Percentiles rank a stretch among this genome's conserved stretches.
These are phyloP conservation scores for Carduelis carduelis DNA, from an alignment of 2,797 vertebrate species.

Conservation along the genomic window DNA sequence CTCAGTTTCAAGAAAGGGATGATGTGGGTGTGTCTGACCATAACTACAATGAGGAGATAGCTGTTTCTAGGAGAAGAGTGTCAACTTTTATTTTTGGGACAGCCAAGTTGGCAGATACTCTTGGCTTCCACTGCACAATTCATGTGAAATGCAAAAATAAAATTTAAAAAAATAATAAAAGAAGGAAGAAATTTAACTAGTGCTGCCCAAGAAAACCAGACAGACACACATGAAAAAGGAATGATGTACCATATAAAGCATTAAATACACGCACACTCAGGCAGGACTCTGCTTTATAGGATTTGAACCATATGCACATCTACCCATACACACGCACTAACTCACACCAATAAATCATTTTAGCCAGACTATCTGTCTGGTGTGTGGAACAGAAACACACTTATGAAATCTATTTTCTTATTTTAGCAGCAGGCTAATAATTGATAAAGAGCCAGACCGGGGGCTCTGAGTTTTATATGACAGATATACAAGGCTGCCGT, in stretches of 20 bases:
- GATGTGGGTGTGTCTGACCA: conserved; percentile 40
- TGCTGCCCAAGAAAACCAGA: conserved; percentile 48
- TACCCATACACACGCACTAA: neutral
- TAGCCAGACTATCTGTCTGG: conserved; percentile 58
- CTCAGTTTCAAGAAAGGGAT: conserved; percentile 15
- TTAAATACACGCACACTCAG: neutral
- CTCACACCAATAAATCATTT: neutral
- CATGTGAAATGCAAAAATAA: neutral
- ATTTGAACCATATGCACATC: conserved; percentile 32
- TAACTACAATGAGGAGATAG: conserved; percentile 39
- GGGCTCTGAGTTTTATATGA: conserved; percentile 30
- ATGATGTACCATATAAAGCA: conserved; percentile 34
- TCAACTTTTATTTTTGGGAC: conserved; percentile 59
- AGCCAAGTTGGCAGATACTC: conserved; percentile 21
- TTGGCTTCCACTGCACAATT: neutral
- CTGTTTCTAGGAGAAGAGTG: conserved; percentile 28
- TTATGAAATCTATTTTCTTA: conserved; percentile 41
- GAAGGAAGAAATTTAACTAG: neutral
- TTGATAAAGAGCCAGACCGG: conserved; percentile 22
- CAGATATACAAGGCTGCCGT: neutral
- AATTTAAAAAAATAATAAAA: neutral
- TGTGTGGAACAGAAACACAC: conserved; percentile 24
- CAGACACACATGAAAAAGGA: conserved; percentile 37
- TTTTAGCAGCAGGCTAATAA: conserved; percentile 46
- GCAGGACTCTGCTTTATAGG: conserved; percentile 10